Percentiles rank a stretch among this genome's conserved stretches.
phyloP scores from a whole-genome alignment of 2,113 vertebrate species.

The Amia ocellicauda region DNA sequence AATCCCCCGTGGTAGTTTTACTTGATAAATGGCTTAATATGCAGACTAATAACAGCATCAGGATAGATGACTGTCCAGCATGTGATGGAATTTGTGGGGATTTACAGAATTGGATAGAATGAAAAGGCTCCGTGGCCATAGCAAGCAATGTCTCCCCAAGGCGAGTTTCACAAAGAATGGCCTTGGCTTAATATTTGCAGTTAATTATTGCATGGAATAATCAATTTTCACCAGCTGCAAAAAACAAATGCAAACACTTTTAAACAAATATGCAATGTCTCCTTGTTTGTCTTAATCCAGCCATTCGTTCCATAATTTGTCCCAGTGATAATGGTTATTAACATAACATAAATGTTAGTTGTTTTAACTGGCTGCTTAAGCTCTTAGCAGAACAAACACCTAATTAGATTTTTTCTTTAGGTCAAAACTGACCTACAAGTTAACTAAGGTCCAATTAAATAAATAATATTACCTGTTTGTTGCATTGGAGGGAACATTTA shows the following conservation, averaged over 20 bases:
- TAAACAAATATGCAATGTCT: not conserved
- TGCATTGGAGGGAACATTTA: no score
- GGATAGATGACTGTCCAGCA: not conserved
- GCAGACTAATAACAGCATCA: not conserved
- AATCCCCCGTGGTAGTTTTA: not conserved
- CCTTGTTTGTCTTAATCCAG: not conserved
- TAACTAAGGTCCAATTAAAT: no score
- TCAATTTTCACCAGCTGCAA: constrained; percentile 10
- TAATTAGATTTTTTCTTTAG: no score
- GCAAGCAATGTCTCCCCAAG: not conserved
- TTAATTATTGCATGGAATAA: constrained; percentile 6
- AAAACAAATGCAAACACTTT: constrained; percentile 8
- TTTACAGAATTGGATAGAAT: not conserved
- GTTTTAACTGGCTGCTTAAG: no score
- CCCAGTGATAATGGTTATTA: not conserved
- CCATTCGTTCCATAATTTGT: constrained; percentile 1
- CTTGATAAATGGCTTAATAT: not conserved
- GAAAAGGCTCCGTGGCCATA: not conserved
- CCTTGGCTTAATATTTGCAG: not conserved
- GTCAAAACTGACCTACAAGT: no score
- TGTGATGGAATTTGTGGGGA: not conserved
- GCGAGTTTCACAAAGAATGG: not conserved
- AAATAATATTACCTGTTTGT: no score
- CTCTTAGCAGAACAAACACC: no score
- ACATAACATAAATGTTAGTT: not conserved